Percentiles rank a stretch among this genome's conserved stretches.
Evolutionary conservation across 2,113 vertebrate genomes (phyloP).

Genomic region (Cairina moschata): DNA sequence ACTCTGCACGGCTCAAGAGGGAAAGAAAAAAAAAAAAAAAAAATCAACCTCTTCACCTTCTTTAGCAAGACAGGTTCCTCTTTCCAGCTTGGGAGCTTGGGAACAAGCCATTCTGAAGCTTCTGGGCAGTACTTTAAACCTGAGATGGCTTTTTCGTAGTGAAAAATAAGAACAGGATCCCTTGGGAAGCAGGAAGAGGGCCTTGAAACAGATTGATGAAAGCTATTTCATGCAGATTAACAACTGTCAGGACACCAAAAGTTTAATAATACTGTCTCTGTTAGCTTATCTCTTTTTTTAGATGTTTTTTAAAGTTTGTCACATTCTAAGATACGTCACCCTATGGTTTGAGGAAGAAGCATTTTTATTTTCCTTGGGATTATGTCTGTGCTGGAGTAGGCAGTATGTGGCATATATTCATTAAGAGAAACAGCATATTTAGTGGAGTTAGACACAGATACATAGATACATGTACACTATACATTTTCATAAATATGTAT

Average conservation of each 20-base stretch:
- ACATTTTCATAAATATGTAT: not conserved
- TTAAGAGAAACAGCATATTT: not conserved
- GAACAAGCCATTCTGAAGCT: not conserved
- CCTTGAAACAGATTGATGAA: fast-evolving
- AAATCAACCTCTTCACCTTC: not conserved
- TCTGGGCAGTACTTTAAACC: not conserved
- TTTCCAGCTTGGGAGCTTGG: not conserved
- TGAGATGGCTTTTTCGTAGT: fast-evolving
- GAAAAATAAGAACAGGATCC: not conserved
- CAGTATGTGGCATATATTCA: not conserved
- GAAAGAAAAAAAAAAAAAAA: too few species aligned
- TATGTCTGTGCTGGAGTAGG: not conserved
- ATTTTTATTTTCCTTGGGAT: not conserved
- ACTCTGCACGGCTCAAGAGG: not conserved
- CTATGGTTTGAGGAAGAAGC: not conserved
- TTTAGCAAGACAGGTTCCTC: fast-evolving
- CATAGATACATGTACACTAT: not conserved
- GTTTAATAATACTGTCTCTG: not conserved
- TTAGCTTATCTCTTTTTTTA: fast-evolving
- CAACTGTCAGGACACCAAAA: not conserved
- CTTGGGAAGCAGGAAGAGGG: not conserved
- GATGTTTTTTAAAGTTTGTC: not conserved
- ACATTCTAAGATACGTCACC: not conserved
- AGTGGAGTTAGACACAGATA: not conserved
- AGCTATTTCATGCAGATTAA: not conserved